Evolutionary conservation across 1,140 invertebrate species (phyloP), one percentile per base, ranked within the genome.

Genomic region (Adoxophyes honmai): DNA sequence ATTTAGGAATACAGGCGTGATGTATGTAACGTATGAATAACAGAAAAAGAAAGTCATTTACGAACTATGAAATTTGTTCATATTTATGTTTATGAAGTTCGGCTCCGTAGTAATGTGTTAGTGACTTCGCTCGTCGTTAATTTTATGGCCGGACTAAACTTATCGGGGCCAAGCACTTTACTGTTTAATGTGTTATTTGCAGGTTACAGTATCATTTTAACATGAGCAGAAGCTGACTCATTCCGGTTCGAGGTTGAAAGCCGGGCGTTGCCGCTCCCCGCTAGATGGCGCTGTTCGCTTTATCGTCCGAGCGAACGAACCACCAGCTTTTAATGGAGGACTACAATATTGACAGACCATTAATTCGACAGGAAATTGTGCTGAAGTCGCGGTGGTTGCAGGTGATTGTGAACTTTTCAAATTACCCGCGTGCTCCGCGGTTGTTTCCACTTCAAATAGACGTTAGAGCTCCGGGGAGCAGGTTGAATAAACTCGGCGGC

Each of bases 301-400:
- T 82, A 88, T 83, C 74, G 75, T 66, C 63, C 63, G 79, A 78
- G 85, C 76, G 74, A 79, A 84, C 81, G 74, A 79, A 84, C 81
- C 81, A 80, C 75, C 80, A 81, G 74, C 76, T 74, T 73, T n/a
- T 85, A 88, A 86, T 85, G 78, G 83, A 85, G 71, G 78, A 77
- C 76, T 84, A 80, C 82, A 85, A 85, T 88, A 88, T 88, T 88
- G 86, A 83, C 83, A 88, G 79, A 88, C 81, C 86, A 86, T 88
- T 88, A 88, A 88, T 88, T 88, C 81, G 76, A 64, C 79, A 88
- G 81, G 78, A 86, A 84, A 88, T 88, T 86, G 85, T 84, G 82
- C 86, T 83, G 83, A 78, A 81, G 69, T 72, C 70, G 81, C 78
- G 65, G 68, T 78, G 64, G 60, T 64, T 75, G 73, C 73, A 84